Evolutionary conservation across 2,888 invertebrate species (phyloP), one percentile per base, ranked within the genome.

Genomic region (Biston betularia): DNA sequence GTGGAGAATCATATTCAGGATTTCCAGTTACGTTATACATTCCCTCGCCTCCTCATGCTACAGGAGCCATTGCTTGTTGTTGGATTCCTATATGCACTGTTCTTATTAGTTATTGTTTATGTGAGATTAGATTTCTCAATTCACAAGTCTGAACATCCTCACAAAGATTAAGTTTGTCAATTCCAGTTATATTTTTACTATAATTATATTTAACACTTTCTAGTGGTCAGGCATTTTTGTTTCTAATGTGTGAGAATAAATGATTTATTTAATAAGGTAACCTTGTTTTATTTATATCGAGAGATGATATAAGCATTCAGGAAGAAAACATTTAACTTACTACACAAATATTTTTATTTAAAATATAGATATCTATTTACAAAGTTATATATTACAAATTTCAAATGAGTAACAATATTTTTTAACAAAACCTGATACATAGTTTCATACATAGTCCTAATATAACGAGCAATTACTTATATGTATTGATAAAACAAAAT

Each of bases 1-100:
- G 98, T 99, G 0, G 99, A 99, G 84, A 97, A 97, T 84, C 99
- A 99, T 85, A 99, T 99, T 81, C 97, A 98, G 89, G 97, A 98
- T 88, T 97, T 99, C 86, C 97, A 97, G 89, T 92, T 99, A 49
- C 96, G 96, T 71, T 99, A 99, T 88, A 96, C 96, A 75, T 99
- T 98, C 95, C 96, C 97, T 42, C 96, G 97, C 75, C 86, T 97
- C 52, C 93, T 97, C 40, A 96, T 99, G 96, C 93, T 99, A 49
- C 98, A 98, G 83, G 99, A 99, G 87, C 99, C 99, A 0, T 86
- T 99, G 46, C 92, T 99, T 59, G 96, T 99, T 38, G 96, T 98
- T 68, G 94, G 96, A 35, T 98, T 98, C 78, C 95, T 99, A 75
- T 98, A 98, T 87, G 90, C 97, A 46, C 93, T 99, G 73, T 99